These are phyloP conservation scores for Gopherus evgoodei DNA, from an alignment of 2,113 vertebrate genomes.

Conservation along the genomic window DNA sequence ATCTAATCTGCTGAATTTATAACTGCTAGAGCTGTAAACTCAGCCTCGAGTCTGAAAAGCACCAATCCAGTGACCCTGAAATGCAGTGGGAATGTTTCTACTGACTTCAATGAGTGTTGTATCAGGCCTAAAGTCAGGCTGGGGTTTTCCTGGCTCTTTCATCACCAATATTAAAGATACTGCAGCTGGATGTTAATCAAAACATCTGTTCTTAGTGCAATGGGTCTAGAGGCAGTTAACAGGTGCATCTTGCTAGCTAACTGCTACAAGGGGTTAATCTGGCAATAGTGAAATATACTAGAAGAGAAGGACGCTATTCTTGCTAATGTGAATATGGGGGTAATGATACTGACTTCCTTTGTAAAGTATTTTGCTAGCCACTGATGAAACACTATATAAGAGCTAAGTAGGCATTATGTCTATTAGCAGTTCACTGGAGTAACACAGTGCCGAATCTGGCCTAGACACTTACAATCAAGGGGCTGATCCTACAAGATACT, in stretches of 20 bases:
- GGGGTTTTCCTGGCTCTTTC: background rate
- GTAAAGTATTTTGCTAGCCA: background rate
- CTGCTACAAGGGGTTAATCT: background rate
- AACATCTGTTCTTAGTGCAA: background rate
- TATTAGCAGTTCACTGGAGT: conserved; percentile 21
- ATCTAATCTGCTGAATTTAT: conserved; percentile 15
- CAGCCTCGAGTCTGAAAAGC: conserved; percentile 16
- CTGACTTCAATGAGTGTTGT: conserved; percentile 18
- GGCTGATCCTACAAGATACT: background rate
- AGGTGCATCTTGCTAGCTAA: background rate
- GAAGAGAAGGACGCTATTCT: background rate
- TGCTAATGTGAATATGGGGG: background rate
- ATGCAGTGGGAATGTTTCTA: conserved; percentile 62
- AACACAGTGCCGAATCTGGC: background rate
- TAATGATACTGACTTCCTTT: background rate
- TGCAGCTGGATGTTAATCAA: background rate
- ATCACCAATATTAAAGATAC: accelerated
- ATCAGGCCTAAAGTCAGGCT: background rate
- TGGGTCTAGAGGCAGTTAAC: background rate
- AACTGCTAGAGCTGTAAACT: background rate
- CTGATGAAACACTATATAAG: too few relatives aligned
- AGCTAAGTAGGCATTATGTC: background rate
- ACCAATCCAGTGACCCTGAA: conserved; percentile 17
- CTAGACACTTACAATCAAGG: background rate
- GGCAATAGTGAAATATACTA: conserved; percentile 33